A percentile compares a stretch with the other conserved stretches of the same genome.
phyloP scores from a whole-genome alignment of 2,113 vertebrate genomes.

The Bostrychus sinensis region DNA sequence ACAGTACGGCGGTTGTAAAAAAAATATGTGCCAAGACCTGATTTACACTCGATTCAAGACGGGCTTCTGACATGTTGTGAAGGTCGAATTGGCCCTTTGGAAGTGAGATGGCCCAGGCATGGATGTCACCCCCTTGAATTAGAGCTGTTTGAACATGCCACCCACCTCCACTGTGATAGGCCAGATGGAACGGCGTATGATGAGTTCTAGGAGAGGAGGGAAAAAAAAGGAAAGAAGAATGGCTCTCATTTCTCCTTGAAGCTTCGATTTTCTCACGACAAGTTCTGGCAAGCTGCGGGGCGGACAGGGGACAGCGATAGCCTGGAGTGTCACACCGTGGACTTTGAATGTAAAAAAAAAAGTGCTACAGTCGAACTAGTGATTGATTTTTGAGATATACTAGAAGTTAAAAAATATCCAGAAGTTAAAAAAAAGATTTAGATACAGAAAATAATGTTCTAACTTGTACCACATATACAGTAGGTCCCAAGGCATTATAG shows the following conservation, averaged over 20 bases:
- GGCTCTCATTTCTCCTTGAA: conserved; percentile 63
- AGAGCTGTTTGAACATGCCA: conserved; percentile 63
- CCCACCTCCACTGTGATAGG: conserved; percentile 49
- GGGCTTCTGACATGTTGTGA: conserved; percentile 54
- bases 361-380: conserved; percentile 9
- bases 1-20: conserved; percentile 24
- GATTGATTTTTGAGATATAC: conserved; percentile 28
- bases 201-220: conserved; percentile 22
- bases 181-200: conserved; percentile 55
- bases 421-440: not conserved
- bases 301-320: conserved; percentile 19
- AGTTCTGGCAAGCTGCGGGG: conserved; percentile 37
- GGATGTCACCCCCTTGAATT: conserved; percentile 67
- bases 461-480: too few relatives aligned
- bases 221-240: conserved; percentile 19
- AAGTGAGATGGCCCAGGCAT: conserved; percentile 47
- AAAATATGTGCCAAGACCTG: conserved; percentile 29
- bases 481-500: too few relatives aligned
- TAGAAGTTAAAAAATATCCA: conserved; percentile 6
- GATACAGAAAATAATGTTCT: not conserved
- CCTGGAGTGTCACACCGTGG: conserved; percentile 29
- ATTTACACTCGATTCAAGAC: conserved; percentile 50
- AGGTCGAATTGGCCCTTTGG: conserved; percentile 58
- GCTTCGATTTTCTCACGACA: conserved; percentile 47
- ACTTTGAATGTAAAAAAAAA: conserved; percentile 39